Base-by-base conservation (phyloP, 2,113 vertebrate genomes). In the Sardina pilchardus region DNA sequence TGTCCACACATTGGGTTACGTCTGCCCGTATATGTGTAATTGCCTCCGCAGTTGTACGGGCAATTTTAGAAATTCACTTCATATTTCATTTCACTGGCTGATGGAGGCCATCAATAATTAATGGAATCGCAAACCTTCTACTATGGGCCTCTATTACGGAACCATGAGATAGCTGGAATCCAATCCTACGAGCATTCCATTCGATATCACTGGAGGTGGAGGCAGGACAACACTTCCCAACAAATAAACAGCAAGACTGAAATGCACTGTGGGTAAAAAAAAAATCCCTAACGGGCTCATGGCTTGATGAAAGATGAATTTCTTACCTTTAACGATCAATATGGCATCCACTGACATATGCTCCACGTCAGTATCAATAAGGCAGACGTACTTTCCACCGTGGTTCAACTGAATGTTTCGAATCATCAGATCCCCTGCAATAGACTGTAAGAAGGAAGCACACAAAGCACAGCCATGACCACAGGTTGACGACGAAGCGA, bases 321-420 rank as follows among this genome's bases (percentile, higher is more conserved):
- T 81, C 91, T 88, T 94, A 98, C 98, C 98, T 98, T 97, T 92
- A 16, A 99, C 97, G 10, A 98, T 96, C 53, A 99, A 93, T 47
- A 98, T 96, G 0, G 97, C 97, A 0, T 96, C 96, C 1, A 96
- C 95, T 2, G 97, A 98, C 85, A 98, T 94, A 0, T 96, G 98
- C 89, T 99, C 97, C 86, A 98, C 97, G 0, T 95, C 97, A 0
- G 97, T 98, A 90, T 96, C 96, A 67, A 97, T 96, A 90, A 96
- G 93, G 17, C 98, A 99, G 30, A 98, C 96, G 0, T 99, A 99
- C 84, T 96, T 97, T 24, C 98, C 98, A 30, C 95, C 96, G 2
- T 99, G 97, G 71, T 95, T 97, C 88, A 99, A 93, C 92, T 98
- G 98, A 89, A 98, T 97, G 94, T 98, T 98, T 84, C 98, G 96